These are phyloP conservation scores for Diplolepis rosae DNA, from an alignment of 2,888 invertebrate species.

Conservation along the genomic window DNA sequence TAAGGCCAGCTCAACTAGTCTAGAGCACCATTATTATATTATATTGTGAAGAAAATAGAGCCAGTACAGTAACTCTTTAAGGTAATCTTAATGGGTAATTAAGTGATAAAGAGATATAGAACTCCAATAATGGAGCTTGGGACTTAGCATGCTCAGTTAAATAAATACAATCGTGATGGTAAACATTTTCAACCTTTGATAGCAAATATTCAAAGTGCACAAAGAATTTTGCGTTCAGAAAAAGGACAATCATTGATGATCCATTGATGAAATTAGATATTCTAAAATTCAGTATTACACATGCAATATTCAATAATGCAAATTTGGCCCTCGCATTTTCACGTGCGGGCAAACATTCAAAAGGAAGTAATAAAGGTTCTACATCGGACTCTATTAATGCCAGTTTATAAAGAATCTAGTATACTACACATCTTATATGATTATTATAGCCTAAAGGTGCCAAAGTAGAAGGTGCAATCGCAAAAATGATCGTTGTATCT, in stretches of 20 bases:
- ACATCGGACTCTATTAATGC: conserved; percentile 38
- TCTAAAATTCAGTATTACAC: conserved; percentile 40
- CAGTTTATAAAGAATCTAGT: conserved; percentile 43
- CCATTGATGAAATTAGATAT: conserved; percentile 58
- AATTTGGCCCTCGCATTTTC: conserved; percentile 31
- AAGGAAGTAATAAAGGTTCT: conserved; percentile 31
- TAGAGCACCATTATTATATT: conserved; percentile 68
- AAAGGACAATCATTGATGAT: conserved; percentile 71
- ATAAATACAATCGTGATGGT: conserved; percentile 69
- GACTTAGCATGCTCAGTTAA: conserved; percentile 74
- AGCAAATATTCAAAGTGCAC: conserved; percentile 58
- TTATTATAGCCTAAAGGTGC: conserved; percentile 54
- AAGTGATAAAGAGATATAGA: conserved; percentile 55
- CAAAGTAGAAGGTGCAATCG: conserved; percentile 64
- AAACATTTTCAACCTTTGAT: conserved; percentile 52
- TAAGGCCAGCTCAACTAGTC: conserved; percentile 74
- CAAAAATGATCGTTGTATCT: conserved; percentile 25
- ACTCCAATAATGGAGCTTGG: conserved; percentile 73
- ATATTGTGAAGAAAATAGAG: conserved; percentile 66
- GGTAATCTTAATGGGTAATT: conserved; percentile 40
- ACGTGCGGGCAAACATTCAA: conserved; percentile 30
- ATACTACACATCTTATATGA: conserved; percentile 27
- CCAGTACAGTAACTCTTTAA: conserved; percentile 61
- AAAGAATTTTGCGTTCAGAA: conserved; percentile 73
- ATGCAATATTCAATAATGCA: conserved; percentile 45